Conservation (phyloP, 2,888 invertebrate genomes). For the Athrips mouffetella region DNA sequence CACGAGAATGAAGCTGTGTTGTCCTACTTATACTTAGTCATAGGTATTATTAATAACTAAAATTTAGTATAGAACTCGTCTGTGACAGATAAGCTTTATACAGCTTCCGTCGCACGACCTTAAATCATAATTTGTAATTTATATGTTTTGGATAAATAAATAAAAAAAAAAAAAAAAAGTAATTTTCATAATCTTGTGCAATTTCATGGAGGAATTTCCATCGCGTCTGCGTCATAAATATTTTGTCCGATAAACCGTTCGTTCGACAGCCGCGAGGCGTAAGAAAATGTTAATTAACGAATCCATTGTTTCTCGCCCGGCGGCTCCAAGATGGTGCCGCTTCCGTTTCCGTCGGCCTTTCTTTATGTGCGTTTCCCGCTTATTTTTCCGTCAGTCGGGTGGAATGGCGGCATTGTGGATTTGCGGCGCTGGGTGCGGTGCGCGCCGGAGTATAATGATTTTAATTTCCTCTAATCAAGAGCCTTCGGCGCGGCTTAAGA, state of each 20-base stretch:
- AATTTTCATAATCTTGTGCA: slow-evolving; percentile 48
- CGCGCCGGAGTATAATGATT: slow-evolving; percentile 74
- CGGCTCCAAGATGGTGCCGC: slow-evolving; percentile 79
- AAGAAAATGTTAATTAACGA: slow-evolving; percentile 89
- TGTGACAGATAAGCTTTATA: no score
- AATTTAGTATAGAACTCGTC: no score
- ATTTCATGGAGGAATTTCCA: slow-evolving; percentile 68
- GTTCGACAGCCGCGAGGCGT: slow-evolving; percentile 79
- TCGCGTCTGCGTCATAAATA: slow-evolving; percentile 73
- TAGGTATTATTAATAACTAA: no score
- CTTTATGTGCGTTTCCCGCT: slow-evolving; percentile 75
- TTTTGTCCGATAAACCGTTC: slow-evolving; percentile 79
- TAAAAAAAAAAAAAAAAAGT: no score
- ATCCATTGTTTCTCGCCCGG: slow-evolving; percentile 84
- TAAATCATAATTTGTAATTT: no score
- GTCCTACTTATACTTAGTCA: no score
- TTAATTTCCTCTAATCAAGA: slow-evolving; percentile 79
- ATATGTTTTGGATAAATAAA: no score
- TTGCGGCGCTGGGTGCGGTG: slow-evolving; percentile 47
- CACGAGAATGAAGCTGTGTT: no score
- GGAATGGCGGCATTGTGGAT: slow-evolving; percentile 61
- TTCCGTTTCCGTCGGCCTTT: slow-evolving; percentile 76
- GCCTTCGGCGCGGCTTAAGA: slow-evolving; percentile 76
- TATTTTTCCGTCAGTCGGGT: slow-evolving; percentile 70
- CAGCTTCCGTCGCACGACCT: no score